Conservation (phyloP, 1,140 invertebrate species). For the Drosophila repletoides region DNA sequence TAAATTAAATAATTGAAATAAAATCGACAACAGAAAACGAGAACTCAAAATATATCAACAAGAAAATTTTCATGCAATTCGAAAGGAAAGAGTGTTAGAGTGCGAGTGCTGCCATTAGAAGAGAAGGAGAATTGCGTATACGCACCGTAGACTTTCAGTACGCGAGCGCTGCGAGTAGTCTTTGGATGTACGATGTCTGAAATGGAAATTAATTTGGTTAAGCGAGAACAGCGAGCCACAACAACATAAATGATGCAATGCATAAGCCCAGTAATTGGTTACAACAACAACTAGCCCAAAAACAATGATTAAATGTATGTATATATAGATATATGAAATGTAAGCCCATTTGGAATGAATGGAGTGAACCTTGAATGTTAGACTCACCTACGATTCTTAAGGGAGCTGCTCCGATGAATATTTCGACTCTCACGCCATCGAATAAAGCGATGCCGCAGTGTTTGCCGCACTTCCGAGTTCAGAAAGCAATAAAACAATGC, state of each 20-base stretch:
- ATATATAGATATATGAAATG: conserved; percentile 5
- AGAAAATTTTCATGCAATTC: conserved; percentile 28
- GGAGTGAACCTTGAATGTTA: background rate
- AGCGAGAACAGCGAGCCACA: conserved; percentile 51
- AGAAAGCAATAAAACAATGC: conserved; percentile 95
- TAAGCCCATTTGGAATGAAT: conserved; percentile 14
- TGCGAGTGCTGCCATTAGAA: conserved; percentile 21
- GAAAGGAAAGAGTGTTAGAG: background rate
- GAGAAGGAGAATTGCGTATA: conserved; percentile 51
- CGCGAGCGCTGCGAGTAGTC: conserved; percentile 89
- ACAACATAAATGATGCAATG: too few species aligned
- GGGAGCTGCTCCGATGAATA: conserved; percentile 83
- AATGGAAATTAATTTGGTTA: conserved; percentile 69
- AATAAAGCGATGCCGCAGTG: conserved; percentile 90
- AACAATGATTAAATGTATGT: background rate
- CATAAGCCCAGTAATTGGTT: too few species aligned
- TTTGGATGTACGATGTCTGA: conserved; percentile 84
- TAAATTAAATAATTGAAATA: conserved; percentile 21
- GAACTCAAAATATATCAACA: conserved; percentile 16
- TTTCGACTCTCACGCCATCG: conserved; percentile 89
- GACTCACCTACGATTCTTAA: conserved; percentile 73
- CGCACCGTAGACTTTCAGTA: conserved; percentile 92
- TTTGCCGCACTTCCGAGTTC: conserved; percentile 94
- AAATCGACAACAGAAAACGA: conserved; percentile 22
- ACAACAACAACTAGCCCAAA: conserved; percentile 21